phyloP scores from a whole-genome alignment of 1,140 invertebrate genomes.

The Elymnias hypermnestra region DNA sequence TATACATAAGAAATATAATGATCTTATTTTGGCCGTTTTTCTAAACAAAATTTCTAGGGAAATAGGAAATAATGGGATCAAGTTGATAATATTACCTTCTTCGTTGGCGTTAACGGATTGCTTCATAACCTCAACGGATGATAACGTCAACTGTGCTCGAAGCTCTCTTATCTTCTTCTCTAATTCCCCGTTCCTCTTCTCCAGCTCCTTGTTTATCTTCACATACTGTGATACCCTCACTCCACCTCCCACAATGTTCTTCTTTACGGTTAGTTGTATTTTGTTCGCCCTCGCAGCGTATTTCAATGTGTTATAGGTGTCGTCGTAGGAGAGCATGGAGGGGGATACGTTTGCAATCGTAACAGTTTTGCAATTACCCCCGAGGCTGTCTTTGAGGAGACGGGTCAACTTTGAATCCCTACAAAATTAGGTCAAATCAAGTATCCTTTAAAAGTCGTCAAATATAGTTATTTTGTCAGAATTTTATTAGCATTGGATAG shows the following conservation, averaged over 20 bases:
- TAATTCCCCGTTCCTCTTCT: slow-evolving; percentile 57
- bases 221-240: slow-evolving; percentile 63
- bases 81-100: too few species aligned
- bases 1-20: too few species aligned
- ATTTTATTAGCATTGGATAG: too few species aligned
- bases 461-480: too few species aligned
- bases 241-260: slow-evolving; percentile 68
- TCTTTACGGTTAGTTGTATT: slow-evolving; percentile 70
- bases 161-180: slow-evolving; percentile 64
- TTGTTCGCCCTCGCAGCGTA: slow-evolving; percentile 82
- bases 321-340: slow-evolving; percentile 89
- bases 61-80: too few species aligned
- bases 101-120: too few species aligned
- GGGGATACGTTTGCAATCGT: slow-evolving; percentile 98
- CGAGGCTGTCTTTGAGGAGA: slow-evolving; percentile 95
- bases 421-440: too few species aligned
- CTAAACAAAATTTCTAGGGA: too few species aligned
- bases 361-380: slow-evolving; percentile 97
- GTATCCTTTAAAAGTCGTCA: too few species aligned
- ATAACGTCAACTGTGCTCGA: slow-evolving; percentile 54
- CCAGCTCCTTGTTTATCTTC: slow-evolving; percentile 61
- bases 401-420: slow-evolving; percentile 97
- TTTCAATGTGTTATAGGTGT: slow-evolving; percentile 97
- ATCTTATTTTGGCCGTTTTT: too few species aligned
- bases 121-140: slow-evolving; percentile 35